Base-by-base conservation (phyloP, 2,113 vertebrate species). In the Alethe castanea region DNA sequence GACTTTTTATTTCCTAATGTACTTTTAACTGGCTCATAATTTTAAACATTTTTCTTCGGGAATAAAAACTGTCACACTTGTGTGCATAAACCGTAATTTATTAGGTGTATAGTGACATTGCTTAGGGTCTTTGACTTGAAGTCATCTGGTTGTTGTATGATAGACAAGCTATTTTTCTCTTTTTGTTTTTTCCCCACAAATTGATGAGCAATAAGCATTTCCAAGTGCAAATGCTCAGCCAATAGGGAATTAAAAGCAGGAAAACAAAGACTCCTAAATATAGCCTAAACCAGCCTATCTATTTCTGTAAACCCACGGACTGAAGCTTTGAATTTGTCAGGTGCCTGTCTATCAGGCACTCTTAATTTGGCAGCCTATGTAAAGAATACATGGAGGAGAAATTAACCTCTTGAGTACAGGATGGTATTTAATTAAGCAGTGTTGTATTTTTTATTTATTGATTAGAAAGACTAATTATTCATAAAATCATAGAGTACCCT, bases 11-110 rank as follows among this genome's bases (percentile, higher is more conserved):
- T 93, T 95, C 28, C 38, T 44, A 77, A 50, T 81, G 36, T 40
- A 45, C 71, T 96, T 94, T 60, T 81, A 93, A 74, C 45, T 80
- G 36, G 25, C 64, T 90, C 31, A 33, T 90, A 64, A 95, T 92
- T 93, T 95, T 83, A 78, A 92, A 69, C 33, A 33, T 79, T 92
- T 74, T 19, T 90, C 8, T 80, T 86, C 47, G 78, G 60, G 83
- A 35, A 57, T 80, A 79, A 89, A 84, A 92, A 9, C 52, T 81
- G n/a, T 50, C 47, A 78, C 2, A 1, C 22, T 83, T 88, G 44
- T 54, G 35, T 28, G 23, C 47, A n/a, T 88, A 93, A 81, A 80
- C 31, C 0, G 0, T 60, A 48, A 71, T 86, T 90, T 90, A 36
- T 57, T 93, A 70, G 78, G 23, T 76, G 48, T 15, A 38, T 47